Percentiles rank a stretch among this genome's conserved stretches.
phyloP scores from a whole-genome alignment of 2,888 invertebrate genomes.

The Acrobasis suavella region DNA sequence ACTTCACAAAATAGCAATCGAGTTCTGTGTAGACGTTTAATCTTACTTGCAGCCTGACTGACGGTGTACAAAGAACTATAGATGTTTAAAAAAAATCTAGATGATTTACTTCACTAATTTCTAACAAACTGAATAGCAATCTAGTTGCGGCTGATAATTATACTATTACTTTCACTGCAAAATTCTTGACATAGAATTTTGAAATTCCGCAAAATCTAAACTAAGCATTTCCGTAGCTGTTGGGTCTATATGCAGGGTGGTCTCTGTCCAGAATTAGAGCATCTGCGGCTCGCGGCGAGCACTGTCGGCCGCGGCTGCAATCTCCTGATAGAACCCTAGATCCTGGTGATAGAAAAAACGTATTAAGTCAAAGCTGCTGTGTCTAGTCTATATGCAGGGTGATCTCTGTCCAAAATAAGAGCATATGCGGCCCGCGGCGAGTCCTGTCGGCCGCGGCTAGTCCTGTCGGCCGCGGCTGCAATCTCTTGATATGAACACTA shows the following conservation, averaged over 20 bases:
- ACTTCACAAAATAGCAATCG: conserved; percentile 37
- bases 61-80: conserved; percentile 32
- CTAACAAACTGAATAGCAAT: too few relatives aligned
- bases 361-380: conserved; percentile 36
- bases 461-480: conserved; percentile 40
- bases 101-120: too few relatives aligned
- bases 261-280: conserved; percentile 42
- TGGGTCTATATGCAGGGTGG: background rate
- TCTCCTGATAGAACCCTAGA: conserved; percentile 49
- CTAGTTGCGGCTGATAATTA: too few relatives aligned
- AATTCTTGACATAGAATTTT: too few relatives aligned
- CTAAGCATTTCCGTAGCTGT: too few relatives aligned
- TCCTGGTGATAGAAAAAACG: conserved; percentile 28
- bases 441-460: conserved; percentile 32
- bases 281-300: conserved; percentile 36
- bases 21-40: conserved; percentile 39
- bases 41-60: conserved; percentile 42
- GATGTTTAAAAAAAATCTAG: too few relatives aligned
- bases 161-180: too few relatives aligned
- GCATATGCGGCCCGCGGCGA: conserved; percentile 37
- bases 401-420: conserved; percentile 39
- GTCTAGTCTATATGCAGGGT: background rate
- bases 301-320: conserved; percentile 41
- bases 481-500: conserved; percentile 50
- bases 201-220: too few relatives aligned